A percentile compares a stretch with the other conserved stretches of the same genome.
phyloP scores from a whole-genome alignment of 1,140 invertebrate species.

The Lucilia sericata region DNA sequence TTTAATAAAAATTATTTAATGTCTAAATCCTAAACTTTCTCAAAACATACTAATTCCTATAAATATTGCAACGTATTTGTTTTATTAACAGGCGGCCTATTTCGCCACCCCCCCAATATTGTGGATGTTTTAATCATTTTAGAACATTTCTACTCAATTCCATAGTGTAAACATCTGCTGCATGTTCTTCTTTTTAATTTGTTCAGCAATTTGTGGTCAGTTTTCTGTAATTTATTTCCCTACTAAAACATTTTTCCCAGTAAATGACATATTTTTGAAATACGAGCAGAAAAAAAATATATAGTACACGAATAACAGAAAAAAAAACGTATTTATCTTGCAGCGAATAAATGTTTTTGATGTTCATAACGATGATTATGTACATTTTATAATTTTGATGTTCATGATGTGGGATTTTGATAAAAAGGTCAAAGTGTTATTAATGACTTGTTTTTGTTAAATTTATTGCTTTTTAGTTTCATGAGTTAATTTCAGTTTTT shows the following conservation, averaged over 20 bases:
- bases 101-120: not conserved
- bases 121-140: not conserved
- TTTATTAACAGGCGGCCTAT: not conserved
- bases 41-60: not conserved
- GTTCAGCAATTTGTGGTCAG: constrained; percentile 13
- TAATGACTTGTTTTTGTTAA: constrained; percentile 46
- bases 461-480: constrained; percentile 47
- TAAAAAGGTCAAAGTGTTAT: constrained; percentile 45
- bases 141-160: not conserved
- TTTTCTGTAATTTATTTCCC: constrained; percentile 1
- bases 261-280: constrained; percentile 23
- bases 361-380: constrained; percentile 6
- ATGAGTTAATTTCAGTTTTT: not conserved
- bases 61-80: not conserved
- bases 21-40: not conserved
- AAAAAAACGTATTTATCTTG: not conserved
- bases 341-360: constrained; percentile 31
- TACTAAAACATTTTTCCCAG: constrained; percentile 5
- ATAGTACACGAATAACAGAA: not conserved
- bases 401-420: not conserved
- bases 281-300: not conserved
- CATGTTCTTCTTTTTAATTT: not conserved
- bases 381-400: not conserved
- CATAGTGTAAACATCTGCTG: not conserved
- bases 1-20: no score